Conservation (phyloP, 30 jellyfish, hydroid and myxozoan genomes). For the Aurelia sp. region DNA sequence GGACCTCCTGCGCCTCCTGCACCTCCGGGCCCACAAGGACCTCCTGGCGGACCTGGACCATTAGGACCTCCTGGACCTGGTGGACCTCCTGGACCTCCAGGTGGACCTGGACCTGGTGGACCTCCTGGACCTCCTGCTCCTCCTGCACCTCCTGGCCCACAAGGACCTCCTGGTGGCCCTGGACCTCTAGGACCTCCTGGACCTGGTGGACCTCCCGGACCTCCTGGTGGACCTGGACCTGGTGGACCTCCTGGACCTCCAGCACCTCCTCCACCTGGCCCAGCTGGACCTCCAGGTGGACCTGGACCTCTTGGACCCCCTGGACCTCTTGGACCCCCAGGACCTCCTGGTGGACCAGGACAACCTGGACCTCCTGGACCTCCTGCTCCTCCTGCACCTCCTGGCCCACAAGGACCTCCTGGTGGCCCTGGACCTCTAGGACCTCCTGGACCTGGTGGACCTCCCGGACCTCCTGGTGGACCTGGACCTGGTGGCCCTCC, state of each 20-base stretch:
- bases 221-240: slow-evolving; percentile 97
- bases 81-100: slow-evolving; percentile 83
- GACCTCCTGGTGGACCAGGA: slow-evolving; percentile 77
- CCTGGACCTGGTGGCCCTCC: slow-evolving; percentile 82
- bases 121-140: slow-evolving; percentile 91
- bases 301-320: slow-evolving; percentile 61
- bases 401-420: slow-evolving; percentile 83
- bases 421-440: slow-evolving; percentile 88
- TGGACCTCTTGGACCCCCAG: slow-evolving; percentile 60
- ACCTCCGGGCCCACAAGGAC: slow-evolving; percentile 96
- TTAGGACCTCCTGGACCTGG: slow-evolving; percentile 76
- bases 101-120: slow-evolving; percentile 86
- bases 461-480: slow-evolving; percentile 80
- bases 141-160: slow-evolving; percentile 89
- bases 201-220: slow-evolving; percentile 97
- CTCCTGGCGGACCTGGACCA: slow-evolving; percentile 88
- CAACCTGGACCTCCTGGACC: slow-evolving; percentile 82
- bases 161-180: slow-evolving; percentile 96
- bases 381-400: slow-evolving; percentile 87
- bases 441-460: slow-evolving; percentile 84
- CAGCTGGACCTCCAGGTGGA: slow-evolving; percentile 75
- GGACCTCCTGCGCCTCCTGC: slow-evolving; percentile 94
- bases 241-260: slow-evolving; percentile 98
- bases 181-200: slow-evolving; percentile 97
- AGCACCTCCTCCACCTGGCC: slow-evolving; percentile 94